Base-by-base conservation (phyloP, 2,888 invertebrate genomes). In the Lapara coniferarum region DNA sequence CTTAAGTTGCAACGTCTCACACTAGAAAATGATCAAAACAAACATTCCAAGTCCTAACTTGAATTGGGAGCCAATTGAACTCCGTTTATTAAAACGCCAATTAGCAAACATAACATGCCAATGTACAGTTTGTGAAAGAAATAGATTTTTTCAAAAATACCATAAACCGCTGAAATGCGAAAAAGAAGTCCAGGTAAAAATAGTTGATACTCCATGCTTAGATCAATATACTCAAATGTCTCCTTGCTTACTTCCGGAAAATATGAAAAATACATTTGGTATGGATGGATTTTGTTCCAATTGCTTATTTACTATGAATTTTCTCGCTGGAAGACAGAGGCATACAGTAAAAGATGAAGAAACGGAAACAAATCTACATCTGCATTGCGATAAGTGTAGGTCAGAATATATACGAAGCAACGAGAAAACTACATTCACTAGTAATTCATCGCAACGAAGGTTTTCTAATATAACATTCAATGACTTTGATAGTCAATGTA, bases 71-170 rank as follows among this genome's bases (percentile, higher is more conserved):
- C 88, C 89, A 10, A 16, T 76, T n/a, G 87, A 88, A 76, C 80
- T 91, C 2, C 80, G 77, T 6, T 69, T 75, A 10, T 72, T 92
- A 30, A 91, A 91, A 72, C 73, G 78, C 19, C 82, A 86, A 72
- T 74, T 92, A 37, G 88, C 88, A 0, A 78, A 81, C 5, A 71
- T 88, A 0, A 71, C 56, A 49, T 68, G 57, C 25, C 51, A 57
- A n/a, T 49, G 68, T 57, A 57, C 25, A n/a, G 51, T 66, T 12
- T 66, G 51, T 53, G 51, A 53, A 37, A 52, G n/a, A 16, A 37
- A 66, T 51, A 37, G 14, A 53, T 66, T 10, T 53, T 52, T 66
- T 49, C 25, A 52, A 66, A 52, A 52, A 8, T 37, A 53, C 30
- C 16, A 63, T 3, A 63, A 12, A n/a, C 63, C 6, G 19, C 13